Evolutionary conservation across 1,140 invertebrate species (phyloP).

Genomic region (Heliconius congener): DNA sequence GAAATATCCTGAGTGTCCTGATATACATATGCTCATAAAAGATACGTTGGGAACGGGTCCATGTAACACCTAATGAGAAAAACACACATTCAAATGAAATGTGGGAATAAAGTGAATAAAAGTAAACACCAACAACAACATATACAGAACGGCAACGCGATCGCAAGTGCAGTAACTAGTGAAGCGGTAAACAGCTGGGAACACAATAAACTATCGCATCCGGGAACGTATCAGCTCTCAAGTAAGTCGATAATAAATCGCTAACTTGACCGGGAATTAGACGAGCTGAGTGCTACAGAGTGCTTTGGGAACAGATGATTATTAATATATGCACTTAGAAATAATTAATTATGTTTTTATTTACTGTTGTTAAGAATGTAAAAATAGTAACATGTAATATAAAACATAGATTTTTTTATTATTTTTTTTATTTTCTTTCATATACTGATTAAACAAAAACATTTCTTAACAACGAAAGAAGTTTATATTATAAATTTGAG

Average conservation of each 20-base stretch:
- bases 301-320: slow-evolving; percentile 6
- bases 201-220: slow-evolving; percentile 56
- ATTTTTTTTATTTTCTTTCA: too few relatives aligned
- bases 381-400: too few relatives aligned
- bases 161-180: slow-evolving; percentile 21
- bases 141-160: background rate
- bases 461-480: too few relatives aligned
- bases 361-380: too few relatives aligned
- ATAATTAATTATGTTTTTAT: background rate
- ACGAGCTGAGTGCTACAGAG: slow-evolving; percentile 36
- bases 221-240: slow-evolving; percentile 46
- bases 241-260: slow-evolving; percentile 62
- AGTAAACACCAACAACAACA: background rate
- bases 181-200: slow-evolving; percentile 47
- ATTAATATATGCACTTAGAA: background rate
- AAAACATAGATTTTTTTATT: too few relatives aligned
- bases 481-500: too few relatives aligned
- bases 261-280: slow-evolving; percentile 54
- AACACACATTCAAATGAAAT: background rate
- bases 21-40: too few relatives aligned
- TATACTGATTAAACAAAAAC: too few relatives aligned
- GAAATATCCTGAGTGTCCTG: too few relatives aligned
- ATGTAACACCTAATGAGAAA: background rate
- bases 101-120: background rate
- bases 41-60: background rate